These are phyloP conservation scores for Cyclargus thomasi DNA, from an alignment of 1,140 invertebrate genomes.

Conservation along the genomic window DNA sequence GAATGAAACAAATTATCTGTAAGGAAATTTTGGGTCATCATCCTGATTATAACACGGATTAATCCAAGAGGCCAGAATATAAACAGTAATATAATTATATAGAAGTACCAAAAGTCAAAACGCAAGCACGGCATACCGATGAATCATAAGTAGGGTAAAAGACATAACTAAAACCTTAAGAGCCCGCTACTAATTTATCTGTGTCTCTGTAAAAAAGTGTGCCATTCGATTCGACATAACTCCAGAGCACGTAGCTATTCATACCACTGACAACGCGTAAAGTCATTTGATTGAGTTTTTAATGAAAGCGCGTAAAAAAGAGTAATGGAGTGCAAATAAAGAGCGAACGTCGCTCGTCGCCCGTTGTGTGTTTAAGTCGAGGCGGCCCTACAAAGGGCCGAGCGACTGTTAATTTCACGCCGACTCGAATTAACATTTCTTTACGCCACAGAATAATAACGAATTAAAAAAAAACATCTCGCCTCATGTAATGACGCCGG, in stretches of 20 bases:
- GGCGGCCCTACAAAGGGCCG: slow-evolving; percentile 68
- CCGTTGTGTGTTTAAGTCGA: slow-evolving; percentile 72
- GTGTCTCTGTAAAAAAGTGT: background rate
- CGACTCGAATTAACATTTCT: slow-evolving; percentile 76
- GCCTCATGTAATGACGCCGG: slow-evolving; percentile 69
- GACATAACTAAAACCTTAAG: background rate
- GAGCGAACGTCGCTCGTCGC: slow-evolving; percentile 61
- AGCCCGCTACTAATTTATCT: background rate
- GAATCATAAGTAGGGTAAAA: background rate
- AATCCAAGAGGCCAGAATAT: no score
- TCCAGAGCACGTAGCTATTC: background rate
- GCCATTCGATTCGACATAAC: background rate
- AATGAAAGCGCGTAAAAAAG: slow-evolving; percentile 62
- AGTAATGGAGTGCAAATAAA: slow-evolving; percentile 69
- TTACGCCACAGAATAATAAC: slow-evolving; percentile 74
- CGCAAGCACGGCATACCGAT: background rate
- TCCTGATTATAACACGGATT: no score
- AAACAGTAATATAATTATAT: no score
- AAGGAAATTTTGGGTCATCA: no score
- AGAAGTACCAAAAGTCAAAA: no score
- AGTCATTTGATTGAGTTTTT: slow-evolving; percentile 31
- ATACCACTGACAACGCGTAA: background rate
- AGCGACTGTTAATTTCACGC: slow-evolving; percentile 75
- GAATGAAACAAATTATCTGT: no score
- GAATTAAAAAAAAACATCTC: slow-evolving; percentile 73